Percentiles rank a stretch among this genome's conserved stretches.
Conservation (phyloP, 2,113 vertebrate genomes). For the Nymphicus hollandicus region DNA sequence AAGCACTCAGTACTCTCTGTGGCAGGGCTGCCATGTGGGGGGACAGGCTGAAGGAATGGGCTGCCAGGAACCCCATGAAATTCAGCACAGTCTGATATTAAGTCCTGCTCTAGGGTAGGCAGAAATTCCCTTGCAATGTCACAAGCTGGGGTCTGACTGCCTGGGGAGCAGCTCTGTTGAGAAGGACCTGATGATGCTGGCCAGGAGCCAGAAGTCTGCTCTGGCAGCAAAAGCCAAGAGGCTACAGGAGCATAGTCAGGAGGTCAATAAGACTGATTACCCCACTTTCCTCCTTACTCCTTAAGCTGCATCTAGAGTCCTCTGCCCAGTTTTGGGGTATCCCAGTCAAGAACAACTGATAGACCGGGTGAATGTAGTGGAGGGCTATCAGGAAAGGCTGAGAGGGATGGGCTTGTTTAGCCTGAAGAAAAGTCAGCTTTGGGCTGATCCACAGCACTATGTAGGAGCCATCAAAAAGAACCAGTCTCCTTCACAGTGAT, state of each 20-base stretch:
- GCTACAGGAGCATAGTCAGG: neutral
- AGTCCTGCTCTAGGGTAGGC: neutral
- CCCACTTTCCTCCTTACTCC: neutral
- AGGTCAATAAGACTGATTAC: neutral
- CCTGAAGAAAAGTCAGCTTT: neutral
- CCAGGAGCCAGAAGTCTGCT: neutral
- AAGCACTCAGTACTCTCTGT: neutral
- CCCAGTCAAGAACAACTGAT: neutral
- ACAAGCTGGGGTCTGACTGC: neutral
- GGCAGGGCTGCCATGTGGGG: fast-evolving
- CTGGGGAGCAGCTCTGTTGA: neutral
- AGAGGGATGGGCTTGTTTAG: neutral
- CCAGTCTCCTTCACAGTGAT: neutral
- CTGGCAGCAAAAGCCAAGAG: neutral
- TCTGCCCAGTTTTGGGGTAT: neutral
- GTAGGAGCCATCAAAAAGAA: neutral
- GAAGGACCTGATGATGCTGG: neutral
- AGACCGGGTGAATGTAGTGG: neutral
- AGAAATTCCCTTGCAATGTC: neutral
- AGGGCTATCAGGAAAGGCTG: neutral
- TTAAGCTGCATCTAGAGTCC: neutral
- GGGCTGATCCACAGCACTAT: neutral
- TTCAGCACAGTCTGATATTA: neutral
- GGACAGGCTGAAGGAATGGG: neutral
- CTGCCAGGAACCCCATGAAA: neutral